Evolutionary conservation across 2,797 vertebrate genomes (phyloP).

Genomic region (Gila robusta): DNA sequence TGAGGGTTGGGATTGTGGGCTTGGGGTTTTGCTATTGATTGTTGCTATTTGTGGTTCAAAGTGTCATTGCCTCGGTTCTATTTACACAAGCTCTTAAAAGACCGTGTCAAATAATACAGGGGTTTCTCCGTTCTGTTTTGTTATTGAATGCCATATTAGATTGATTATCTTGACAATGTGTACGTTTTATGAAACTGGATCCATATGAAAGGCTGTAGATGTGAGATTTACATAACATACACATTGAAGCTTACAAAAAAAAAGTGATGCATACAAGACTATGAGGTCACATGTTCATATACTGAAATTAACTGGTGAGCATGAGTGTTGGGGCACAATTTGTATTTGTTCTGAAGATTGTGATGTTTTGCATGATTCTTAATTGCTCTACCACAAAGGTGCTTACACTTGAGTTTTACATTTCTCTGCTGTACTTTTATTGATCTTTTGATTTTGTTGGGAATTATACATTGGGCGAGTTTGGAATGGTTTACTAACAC

Average conservation of each 20-base stretch:
- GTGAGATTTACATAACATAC: neutral
- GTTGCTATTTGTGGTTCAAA: neutral
- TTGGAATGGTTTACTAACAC: neutral
- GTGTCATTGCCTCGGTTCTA: too few relatives aligned
- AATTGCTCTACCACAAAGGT: neutral
- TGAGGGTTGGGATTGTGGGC: neutral
- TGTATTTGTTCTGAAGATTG: neutral
- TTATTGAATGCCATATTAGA: neutral
- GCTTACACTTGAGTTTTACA: neutral
- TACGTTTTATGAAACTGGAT: neutral
- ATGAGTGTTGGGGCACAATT: neutral
- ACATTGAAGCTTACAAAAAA: neutral
- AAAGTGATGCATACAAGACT: neutral
- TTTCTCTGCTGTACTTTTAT: neutral
- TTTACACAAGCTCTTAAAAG: too few relatives aligned
- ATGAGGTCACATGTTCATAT: neutral
- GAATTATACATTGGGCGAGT: constrained; percentile 5
- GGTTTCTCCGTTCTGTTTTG: neutral
- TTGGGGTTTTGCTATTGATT: neutral
- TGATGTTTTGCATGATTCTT: neutral
- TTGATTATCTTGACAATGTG: neutral
- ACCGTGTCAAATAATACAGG: constrained; percentile 2
- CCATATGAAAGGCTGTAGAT: neutral
- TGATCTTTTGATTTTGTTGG: neutral
- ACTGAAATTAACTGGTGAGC: neutral